A percentile compares a stretch with the other conserved stretches of the same genome.
These are phyloP conservation scores for Hoplias malabaricus DNA, from an alignment of 2,113 vertebrate genomes.

Conservation along the genomic window DNA sequence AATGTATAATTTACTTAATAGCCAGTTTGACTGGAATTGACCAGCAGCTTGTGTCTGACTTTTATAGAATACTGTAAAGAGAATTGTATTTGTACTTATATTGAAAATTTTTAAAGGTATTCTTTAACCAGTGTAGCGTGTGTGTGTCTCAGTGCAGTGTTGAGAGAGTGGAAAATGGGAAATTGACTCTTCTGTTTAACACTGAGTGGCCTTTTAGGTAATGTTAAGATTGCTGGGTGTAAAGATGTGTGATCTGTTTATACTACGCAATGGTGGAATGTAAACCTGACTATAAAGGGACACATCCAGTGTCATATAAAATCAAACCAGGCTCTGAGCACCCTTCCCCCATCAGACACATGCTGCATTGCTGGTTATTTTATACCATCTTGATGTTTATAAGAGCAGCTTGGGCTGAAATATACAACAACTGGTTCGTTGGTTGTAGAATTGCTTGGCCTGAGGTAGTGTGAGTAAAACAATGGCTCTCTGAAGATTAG, in stretches of 20 bases:
- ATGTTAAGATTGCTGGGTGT: not conserved
- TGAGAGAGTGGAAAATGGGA: not conserved
- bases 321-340: not conserved
- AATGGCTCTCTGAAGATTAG: not conserved
- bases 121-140: not conserved
- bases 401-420: not conserved
- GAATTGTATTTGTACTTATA: too few species aligned
- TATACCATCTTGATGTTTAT: slow-evolving; percentile 24
- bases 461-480: not conserved
- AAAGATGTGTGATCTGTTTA: not conserved
- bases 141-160: not conserved
- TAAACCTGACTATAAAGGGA: slow-evolving; percentile 9
- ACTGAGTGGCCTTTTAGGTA: not conserved
- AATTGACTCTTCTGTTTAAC: not conserved
- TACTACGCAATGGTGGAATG: not conserved
- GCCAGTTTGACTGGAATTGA: too few species aligned
- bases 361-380: not conserved
- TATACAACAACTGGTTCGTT: not conserved
- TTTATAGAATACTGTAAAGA: not conserved
- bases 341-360: not conserved
- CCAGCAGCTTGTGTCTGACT: too few species aligned
- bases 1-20: too few species aligned
- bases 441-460: too few species aligned
- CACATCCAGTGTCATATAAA: not conserved
- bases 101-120: not conserved